These are phyloP conservation scores for Cyclophora punctaria DNA, from an alignment of 2,888 invertebrate species.

Conservation along the genomic window DNA sequence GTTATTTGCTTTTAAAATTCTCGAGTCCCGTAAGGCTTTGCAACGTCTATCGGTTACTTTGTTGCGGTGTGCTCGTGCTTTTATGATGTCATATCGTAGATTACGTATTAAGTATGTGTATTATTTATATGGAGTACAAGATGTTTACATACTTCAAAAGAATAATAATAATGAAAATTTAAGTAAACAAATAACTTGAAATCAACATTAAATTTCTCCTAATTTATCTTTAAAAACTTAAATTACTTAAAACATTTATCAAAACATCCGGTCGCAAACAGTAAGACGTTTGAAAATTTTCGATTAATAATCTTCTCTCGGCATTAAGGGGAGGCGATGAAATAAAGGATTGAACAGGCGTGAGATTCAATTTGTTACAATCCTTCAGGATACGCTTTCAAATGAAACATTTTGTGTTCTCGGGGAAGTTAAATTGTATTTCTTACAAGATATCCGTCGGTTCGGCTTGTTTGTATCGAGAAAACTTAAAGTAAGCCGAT, in stretches of 20 bases:
- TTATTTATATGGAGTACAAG: too few relatives aligned
- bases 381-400: conserved; percentile 59
- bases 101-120: too few relatives aligned
- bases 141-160: too few relatives aligned
- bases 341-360: conserved; percentile 66
- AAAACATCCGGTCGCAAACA: conserved; percentile 38
- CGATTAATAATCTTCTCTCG: conserved; percentile 65
- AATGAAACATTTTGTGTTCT: conserved; percentile 63
- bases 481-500: conserved; percentile 44
- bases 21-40: conserved; percentile 21
- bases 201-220: conserved; percentile 6
- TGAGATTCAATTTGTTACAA: conserved; percentile 68
- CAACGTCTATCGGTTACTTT: not conserved
- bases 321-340: conserved; percentile 52
- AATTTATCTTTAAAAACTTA: conserved; percentile 15
- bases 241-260: conserved; percentile 29
- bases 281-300: conserved; percentile 49
- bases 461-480: conserved; percentile 43
- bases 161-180: too few relatives aligned
- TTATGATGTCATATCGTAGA: too few relatives aligned
- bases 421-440: conserved; percentile 65
- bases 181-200: too few relatives aligned
- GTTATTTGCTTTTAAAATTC: conserved; percentile 51
- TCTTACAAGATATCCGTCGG: conserved; percentile 46
- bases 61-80: too few relatives aligned